These are phyloP conservation scores for Petroica traversi DNA, from an alignment of 2,113 vertebrate genomes.

Conservation along the genomic window DNA sequence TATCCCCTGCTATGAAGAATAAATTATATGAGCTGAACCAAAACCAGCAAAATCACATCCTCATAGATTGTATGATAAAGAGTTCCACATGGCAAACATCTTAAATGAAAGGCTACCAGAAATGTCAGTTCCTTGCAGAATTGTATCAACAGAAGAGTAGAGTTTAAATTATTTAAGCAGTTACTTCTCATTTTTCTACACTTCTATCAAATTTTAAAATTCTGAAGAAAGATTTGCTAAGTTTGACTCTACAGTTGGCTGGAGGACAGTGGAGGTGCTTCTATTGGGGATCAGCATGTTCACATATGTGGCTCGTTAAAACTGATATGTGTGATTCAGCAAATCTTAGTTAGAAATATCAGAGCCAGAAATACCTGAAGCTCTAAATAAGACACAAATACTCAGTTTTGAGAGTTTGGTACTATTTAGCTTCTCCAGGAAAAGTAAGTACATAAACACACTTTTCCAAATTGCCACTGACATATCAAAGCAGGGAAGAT, in stretches of 20 bases:
- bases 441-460: background rate
- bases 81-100: background rate
- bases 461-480: background rate
- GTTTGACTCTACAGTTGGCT: background rate
- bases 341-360: background rate
- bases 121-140: background rate
- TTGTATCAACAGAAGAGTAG: background rate
- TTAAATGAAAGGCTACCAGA: background rate
- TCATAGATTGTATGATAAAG: background rate
- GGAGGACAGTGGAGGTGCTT: background rate
- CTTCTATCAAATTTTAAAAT: background rate
- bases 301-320: background rate
- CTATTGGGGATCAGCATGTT: background rate
- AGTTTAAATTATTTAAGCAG: background rate
- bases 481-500: background rate
- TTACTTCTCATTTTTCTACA: background rate
- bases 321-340: background rate
- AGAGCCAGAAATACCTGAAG: background rate
- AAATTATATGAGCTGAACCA: background rate
- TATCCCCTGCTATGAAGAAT: background rate
- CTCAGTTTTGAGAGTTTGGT: background rate
- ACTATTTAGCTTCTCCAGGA: background rate
- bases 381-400: background rate
- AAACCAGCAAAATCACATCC: background rate
- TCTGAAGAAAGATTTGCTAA: background rate